phyloP scores from a whole-genome alignment of 2,113 vertebrate species.

The Pantherophis guttatus region DNA sequence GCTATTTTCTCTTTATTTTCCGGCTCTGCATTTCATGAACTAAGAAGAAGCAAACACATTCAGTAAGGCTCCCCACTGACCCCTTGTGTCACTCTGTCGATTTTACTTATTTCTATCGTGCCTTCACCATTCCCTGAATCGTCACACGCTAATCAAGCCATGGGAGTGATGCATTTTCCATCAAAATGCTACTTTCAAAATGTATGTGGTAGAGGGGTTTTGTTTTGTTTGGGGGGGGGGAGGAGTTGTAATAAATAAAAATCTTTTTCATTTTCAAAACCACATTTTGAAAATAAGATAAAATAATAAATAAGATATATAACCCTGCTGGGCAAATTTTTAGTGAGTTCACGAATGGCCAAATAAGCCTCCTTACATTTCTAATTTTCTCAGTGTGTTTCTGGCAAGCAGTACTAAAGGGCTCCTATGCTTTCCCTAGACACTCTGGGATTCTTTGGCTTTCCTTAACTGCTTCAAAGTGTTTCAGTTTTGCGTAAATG shows the following conservation, averaged over 20 bases:
- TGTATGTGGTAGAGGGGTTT: neutral
- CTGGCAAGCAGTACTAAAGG: slow-evolving; percentile 68
- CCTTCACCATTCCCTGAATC: slow-evolving; percentile 35
- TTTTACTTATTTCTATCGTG: slow-evolving; percentile 27
- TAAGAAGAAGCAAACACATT: slow-evolving; percentile 18
- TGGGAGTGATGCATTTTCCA: slow-evolving; percentile 1
- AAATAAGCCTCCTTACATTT: slow-evolving; percentile 21
- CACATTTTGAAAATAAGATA: neutral
- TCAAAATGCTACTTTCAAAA: slow-evolving; percentile 14
- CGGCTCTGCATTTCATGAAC: neutral
- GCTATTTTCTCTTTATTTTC: slow-evolving; percentile 18
- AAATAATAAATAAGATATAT: neutral
- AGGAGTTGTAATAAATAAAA: neutral
- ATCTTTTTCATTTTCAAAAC: neutral
- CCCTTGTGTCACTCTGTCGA: slow-evolving; percentile 45
- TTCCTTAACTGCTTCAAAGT: slow-evolving; percentile 70
- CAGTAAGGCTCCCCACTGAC: slow-evolving; percentile 53
- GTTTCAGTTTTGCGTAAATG: slow-evolving; percentile 87
- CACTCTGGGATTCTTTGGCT: slow-evolving; percentile 72
- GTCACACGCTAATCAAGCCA: neutral
- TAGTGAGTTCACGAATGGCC: slow-evolving; percentile 64
- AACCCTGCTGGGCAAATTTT: slow-evolving; percentile 43
- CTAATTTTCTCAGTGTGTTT: slow-evolving; percentile 68
- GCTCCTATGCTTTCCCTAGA: slow-evolving; percentile 64
- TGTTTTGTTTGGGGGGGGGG: neutral